Conservation (phyloP, 2,113 vertebrate species). For the Calidris pygmaea region DNA sequence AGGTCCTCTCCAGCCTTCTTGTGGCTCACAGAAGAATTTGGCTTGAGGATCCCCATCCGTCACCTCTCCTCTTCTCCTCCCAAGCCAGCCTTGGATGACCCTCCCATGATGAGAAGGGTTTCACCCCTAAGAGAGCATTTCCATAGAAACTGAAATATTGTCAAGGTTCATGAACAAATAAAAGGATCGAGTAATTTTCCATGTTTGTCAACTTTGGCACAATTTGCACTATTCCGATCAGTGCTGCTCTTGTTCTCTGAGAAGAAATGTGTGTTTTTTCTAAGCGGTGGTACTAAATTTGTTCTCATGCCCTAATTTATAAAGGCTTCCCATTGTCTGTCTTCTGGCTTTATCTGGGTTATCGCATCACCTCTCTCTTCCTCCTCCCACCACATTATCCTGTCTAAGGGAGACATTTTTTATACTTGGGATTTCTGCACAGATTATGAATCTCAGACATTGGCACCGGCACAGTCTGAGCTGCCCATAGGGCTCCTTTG, state of each 20-base stretch:
- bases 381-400: not conserved
- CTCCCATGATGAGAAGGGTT: not conserved
- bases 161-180: not conserved
- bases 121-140: not conserved
- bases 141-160: constrained; percentile 31
- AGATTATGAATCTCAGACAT: not conserved
- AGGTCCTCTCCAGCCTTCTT: not conserved
- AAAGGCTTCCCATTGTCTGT: not conserved
- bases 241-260: not conserved
- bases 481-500: not conserved
- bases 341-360: not conserved
- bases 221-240: not conserved
- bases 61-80: not conserved
- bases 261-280: not conserved
- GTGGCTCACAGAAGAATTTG: not conserved
- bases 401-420: not conserved
- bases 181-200: constrained; percentile 32
- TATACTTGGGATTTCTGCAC: not conserved
- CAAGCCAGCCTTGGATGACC: not conserved
- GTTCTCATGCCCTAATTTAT: not conserved
- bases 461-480: rapidly evolving
- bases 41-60: not conserved
- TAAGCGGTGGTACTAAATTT: not conserved
- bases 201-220: constrained; percentile 41
- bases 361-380: not conserved